Conservation (phyloP, 2,113 vertebrate species). For the Grallaria varia region DNA sequence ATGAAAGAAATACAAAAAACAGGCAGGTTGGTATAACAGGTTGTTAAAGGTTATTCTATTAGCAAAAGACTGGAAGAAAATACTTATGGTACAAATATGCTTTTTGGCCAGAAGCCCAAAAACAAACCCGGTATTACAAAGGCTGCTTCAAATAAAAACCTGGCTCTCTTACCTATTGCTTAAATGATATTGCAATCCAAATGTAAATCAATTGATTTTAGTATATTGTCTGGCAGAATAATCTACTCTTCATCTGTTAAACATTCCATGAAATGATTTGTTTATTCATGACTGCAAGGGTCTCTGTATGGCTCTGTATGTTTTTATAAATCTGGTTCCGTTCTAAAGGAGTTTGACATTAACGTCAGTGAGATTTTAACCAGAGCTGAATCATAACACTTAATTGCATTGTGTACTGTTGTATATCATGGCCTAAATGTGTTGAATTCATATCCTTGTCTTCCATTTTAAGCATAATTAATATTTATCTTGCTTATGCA, state of each 20-base stretch:
- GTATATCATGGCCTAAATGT: background rate
- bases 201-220: background rate
- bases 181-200: background rate
- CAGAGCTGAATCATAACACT: background rate
- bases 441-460: background rate
- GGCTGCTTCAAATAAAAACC: background rate
- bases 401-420: background rate
- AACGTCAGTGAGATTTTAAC: background rate
- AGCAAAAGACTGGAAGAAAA: background rate
- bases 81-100: background rate
- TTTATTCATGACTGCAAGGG: background rate
- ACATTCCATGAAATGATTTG: background rate
- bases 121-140: background rate
- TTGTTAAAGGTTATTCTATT: background rate
- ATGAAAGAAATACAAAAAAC: background rate
- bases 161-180: background rate
- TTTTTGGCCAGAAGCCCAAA: background rate
- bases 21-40: background rate
- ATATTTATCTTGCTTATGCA: background rate
- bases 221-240: background rate
- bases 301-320: background rate
- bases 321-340: background rate
- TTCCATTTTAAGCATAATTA: background rate
- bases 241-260: background rate
- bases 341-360: background rate